Base-by-base conservation (phyloP, 2,888 invertebrate genomes). In the Mesorhabditis sp. region DNA sequence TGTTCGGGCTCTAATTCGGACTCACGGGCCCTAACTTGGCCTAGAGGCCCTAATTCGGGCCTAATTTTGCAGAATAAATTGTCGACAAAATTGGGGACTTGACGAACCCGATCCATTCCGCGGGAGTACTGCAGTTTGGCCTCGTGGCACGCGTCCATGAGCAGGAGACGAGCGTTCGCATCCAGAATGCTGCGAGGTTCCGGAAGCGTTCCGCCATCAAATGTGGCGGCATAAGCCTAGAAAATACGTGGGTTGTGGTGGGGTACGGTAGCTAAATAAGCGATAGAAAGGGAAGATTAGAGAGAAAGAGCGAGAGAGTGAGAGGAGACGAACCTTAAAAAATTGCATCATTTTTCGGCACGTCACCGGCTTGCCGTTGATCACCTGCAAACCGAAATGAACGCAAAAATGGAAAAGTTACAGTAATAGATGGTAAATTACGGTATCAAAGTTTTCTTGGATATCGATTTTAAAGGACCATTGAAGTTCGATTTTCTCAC, bases 281-380 rank as follows among this genome's bases (percentile, higher is more conserved):
- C 28, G 28, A 28, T 28, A 28, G 28, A 28, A 28, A 28, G 28
- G 6, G 13, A 42, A 4, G 62, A 67, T 43, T 43, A 43, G 44
- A 43, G 13, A 42, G n/a, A 42, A 13, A 15, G 7, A 61, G 43
- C 10, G 13, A 68, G 10, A 28, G 42, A 64, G 44, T 61, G n/a
- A 45, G 66, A 45, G 43, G 15, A 62, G 50, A 5, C 58, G 4
- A 62, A 77, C 81, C 68, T 79, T 76, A 69, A 83, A 78, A 68
- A 80, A 81, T 66, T 84, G 83, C 5, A 84, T 77, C 76, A 84
- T 75, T 65, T 82, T 82, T 45, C 80, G 76, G 66, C 81, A 81
- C 10, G 84, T 83, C 41, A 84, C 78, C 43, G 79, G 73, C 65
- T 79, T 82, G 4, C 84, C 84, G 64, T 84, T 84, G 62, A 84